These are phyloP conservation scores for Pherbina coryleti DNA, from an alignment of 2,888 invertebrate species.

Conservation along the genomic window DNA sequence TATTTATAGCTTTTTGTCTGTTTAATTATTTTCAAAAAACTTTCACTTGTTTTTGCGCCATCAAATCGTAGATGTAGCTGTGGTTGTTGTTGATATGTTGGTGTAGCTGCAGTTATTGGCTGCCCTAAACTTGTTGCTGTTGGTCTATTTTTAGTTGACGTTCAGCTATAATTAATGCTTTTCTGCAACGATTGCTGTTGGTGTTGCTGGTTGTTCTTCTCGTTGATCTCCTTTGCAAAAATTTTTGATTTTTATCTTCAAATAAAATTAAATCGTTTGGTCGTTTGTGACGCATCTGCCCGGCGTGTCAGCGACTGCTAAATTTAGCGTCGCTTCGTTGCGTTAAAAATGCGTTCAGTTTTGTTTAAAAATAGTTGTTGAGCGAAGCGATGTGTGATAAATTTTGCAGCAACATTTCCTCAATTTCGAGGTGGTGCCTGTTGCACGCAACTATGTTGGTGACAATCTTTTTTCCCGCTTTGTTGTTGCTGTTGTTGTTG, in stretches of 20 bases:
- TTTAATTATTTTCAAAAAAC: not conserved
- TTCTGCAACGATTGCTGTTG: not conserved
- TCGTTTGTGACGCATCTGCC: constrained; percentile 4
- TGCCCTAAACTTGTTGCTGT: not conserved
- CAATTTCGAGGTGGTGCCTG: too few species aligned
- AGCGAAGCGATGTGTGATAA: not conserved
- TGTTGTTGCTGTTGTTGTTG: not conserved
- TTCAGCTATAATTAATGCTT: not conserved
- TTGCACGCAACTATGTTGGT: too few species aligned
- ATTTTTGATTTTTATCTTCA: not conserved
- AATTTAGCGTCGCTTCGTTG: constrained; percentile 20
- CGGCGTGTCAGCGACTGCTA: constrained; percentile 48
- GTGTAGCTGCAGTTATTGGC: not conserved
- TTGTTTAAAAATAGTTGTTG: not conserved
- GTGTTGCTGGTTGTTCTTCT: not conserved
- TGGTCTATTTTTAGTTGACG: constrained; percentile 1
- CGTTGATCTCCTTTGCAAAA: not conserved
- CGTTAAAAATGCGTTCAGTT: not conserved
- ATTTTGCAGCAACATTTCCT: constrained; percentile 3
- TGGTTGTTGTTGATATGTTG: not conserved
- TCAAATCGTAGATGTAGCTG: not conserved
- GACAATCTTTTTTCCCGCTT: not conserved
- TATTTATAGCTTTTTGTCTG: not conserved
- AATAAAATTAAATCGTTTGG: not conserved
- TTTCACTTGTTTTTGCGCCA: constrained; percentile 2